Conservation (phyloP, 2,113 vertebrate species). For the Lipotes vexillifer region DNA sequence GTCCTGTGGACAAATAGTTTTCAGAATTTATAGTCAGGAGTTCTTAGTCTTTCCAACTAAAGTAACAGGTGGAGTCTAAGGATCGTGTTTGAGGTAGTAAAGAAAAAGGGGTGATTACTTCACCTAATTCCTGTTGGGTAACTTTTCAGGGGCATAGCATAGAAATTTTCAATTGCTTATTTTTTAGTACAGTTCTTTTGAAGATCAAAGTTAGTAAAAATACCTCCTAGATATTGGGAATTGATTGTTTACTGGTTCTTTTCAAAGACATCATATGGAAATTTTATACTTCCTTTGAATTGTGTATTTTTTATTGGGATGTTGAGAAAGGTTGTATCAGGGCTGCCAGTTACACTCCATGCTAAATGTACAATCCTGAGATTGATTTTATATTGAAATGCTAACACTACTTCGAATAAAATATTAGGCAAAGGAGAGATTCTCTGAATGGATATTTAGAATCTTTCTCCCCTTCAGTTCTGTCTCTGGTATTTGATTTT, state of each 20-base stretch:
- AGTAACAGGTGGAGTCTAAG: background rate
- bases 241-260: background rate
- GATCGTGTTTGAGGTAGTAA: background rate
- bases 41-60: background rate
- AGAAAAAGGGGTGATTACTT: background rate
- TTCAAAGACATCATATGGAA: background rate
- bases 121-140: background rate
- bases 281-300: background rate
- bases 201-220: background rate
- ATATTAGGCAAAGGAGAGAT: background rate
- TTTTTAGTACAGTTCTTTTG: background rate
- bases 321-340: background rate
- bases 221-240: background rate
- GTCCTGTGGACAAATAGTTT: background rate
- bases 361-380: background rate
- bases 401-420: background rate
- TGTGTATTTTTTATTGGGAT: background rate
- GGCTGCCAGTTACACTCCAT: background rate
- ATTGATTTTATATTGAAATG: constrained; percentile 10
- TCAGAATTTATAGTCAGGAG: background rate
- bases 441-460: background rate
- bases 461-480: background rate
- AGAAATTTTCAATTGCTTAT: background rate
- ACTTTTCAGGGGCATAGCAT: background rate
- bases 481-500: constrained; percentile 30